Conservation (phyloP, 2,888 invertebrate genomes). For the Drosophila rellima region DNA sequence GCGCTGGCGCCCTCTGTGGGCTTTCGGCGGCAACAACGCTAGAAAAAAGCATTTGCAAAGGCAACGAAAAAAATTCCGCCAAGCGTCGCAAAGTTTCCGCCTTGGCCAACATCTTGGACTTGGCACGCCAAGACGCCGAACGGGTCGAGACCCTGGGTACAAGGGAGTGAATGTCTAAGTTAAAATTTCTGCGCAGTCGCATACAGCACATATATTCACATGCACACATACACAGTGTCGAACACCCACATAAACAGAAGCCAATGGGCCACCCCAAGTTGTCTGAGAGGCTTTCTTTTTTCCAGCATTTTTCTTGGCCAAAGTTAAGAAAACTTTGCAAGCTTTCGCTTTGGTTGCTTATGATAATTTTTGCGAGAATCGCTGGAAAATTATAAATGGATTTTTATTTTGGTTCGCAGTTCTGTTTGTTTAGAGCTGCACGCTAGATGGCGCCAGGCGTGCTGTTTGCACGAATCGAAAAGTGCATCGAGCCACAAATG, state of each 20-base stretch:
- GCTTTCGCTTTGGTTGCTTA: slow-evolving; percentile 55
- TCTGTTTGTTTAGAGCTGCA: background rate
- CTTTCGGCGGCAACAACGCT: slow-evolving; percentile 25
- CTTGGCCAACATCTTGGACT: slow-evolving; percentile 63
- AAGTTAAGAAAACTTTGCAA: slow-evolving; percentile 74
- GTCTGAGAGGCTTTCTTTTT: slow-evolving; percentile 21
- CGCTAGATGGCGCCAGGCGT: slow-evolving; percentile 72
- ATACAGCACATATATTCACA: slow-evolving; percentile 23
- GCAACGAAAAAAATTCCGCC: slow-evolving; percentile 42
- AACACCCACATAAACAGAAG: slow-evolving; percentile 16
- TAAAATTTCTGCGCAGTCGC: slow-evolving; percentile 65
- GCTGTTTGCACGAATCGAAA: slow-evolving; percentile 48
- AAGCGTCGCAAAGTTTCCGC: slow-evolving; percentile 57
- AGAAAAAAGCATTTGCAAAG: slow-evolving; percentile 28
- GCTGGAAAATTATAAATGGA: slow-evolving; percentile 4
- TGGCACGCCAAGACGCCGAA: slow-evolving; percentile 44
- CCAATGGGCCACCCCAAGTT: slow-evolving; percentile 54
- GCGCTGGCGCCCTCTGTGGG: slow-evolving; percentile 68
- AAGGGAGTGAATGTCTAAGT: slow-evolving; percentile 67
- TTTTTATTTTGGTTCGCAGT: slow-evolving; percentile 7
- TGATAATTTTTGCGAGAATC: slow-evolving; percentile 30
- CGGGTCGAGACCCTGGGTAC: slow-evolving; percentile 27
- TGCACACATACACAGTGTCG: background rate
- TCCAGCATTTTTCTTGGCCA: slow-evolving; percentile 64
- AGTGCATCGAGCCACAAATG: slow-evolving; percentile 61